Evolutionary conservation across 92 coral and sea anemone species (phyloP).

Genomic region (Hydrozoanthus gracilis): DNA sequence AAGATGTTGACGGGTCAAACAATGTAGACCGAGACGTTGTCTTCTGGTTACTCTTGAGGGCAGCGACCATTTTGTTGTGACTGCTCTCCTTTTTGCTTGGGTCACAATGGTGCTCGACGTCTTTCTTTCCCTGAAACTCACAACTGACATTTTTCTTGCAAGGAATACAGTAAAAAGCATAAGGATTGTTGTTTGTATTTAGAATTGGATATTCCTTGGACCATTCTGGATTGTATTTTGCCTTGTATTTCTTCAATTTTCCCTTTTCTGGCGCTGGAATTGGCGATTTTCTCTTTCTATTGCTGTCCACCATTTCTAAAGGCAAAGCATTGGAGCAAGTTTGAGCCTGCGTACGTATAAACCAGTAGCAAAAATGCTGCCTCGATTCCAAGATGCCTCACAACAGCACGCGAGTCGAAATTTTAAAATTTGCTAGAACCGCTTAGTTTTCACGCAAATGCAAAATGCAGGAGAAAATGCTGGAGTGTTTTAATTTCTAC

Average conservation of each 20-base stretch:
- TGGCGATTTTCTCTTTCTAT: conserved; percentile 38
- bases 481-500: background rate
- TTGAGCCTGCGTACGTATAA: conserved; percentile 39
- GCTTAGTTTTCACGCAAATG: background rate
- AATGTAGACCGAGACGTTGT: background rate
- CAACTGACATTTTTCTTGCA: conserved; percentile 53
- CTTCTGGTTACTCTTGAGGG: conserved; percentile 38
- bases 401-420: conserved; percentile 30
- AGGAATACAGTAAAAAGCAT: conserved; percentile 54
- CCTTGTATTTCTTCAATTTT: conserved; percentile 37
- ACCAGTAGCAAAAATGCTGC: conserved; percentile 56
- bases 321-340: conserved; percentile 20
- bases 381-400: conserved; percentile 43
- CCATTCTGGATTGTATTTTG: conserved; percentile 53
- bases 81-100: conserved; percentile 46
- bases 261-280: conserved; percentile 37
- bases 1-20: conserved; percentile 37
- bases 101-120: conserved; percentile 48
- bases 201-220: conserved; percentile 47
- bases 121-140: conserved; percentile 48
- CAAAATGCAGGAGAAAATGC: conserved; percentile 4
- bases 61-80: conserved; percentile 52
- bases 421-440: conserved; percentile 10
- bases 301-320: conserved; percentile 38
- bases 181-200: conserved; percentile 53